Evolutionary conservation across 2,888 invertebrate genomes (phyloP).

Genomic region (Callimorpha dominula): DNA sequence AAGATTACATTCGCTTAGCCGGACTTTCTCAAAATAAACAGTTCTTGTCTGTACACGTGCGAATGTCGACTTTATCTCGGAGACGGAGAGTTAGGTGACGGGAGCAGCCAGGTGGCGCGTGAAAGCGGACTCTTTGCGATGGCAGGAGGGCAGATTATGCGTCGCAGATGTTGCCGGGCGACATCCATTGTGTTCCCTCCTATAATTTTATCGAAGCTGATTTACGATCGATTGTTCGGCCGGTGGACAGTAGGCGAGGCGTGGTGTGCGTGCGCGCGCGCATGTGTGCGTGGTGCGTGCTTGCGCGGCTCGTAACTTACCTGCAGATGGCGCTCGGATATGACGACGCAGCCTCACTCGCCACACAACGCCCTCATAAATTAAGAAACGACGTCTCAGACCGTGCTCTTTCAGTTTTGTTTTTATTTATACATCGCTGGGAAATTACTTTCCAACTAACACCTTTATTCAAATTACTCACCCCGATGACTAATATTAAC

Average conservation of each 20-base stretch:
- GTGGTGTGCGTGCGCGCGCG: constrained; percentile 79
- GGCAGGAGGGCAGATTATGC: constrained; percentile 77
- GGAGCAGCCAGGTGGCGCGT: constrained; percentile 70
- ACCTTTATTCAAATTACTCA: constrained; percentile 40
- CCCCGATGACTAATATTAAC: constrained; percentile 8
- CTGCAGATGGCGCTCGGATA: constrained; percentile 81
- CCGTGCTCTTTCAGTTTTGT: constrained; percentile 63
- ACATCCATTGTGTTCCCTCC: constrained; percentile 85
- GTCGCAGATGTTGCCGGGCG: constrained; percentile 73
- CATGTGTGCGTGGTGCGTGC: constrained; percentile 71
- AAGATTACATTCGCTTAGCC: constrained; percentile 65
- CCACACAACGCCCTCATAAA: constrained; percentile 82
- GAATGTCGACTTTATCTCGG: constrained; percentile 84
- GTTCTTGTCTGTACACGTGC: constrained; percentile 83
- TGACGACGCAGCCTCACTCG: constrained; percentile 62
- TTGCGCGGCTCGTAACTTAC: constrained; percentile 64
- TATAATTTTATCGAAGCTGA: constrained; percentile 87
- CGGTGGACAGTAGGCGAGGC: constrained; percentile 79
- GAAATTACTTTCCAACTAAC: constrained; percentile 57
- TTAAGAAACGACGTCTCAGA: constrained; percentile 78
- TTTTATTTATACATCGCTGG: constrained; percentile 71
- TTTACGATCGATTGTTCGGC: constrained; percentile 87
- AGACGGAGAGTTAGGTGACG: constrained; percentile 73
- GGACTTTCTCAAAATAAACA: constrained; percentile 83
- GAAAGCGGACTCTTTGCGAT: constrained; percentile 80